Conservation (phyloP, 2,797 vertebrate genomes). For the Lycodopsis pacificus region DNA sequence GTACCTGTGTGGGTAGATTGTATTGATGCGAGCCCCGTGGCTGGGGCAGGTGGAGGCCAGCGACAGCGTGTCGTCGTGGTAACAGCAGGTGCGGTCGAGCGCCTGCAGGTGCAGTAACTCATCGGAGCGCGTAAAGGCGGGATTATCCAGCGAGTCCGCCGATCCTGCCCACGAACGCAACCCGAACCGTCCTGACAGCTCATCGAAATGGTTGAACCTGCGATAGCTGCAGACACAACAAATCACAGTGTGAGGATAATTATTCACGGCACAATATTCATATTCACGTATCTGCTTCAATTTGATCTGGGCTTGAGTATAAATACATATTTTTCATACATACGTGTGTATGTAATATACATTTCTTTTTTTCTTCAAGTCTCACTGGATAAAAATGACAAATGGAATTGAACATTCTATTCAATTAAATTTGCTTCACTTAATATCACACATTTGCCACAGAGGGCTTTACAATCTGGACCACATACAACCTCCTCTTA, state of each 20-base stretch:
- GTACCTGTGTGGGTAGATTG: slow-evolving; percentile 84
- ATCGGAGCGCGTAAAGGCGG: slow-evolving; percentile 89
- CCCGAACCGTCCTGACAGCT: slow-evolving; percentile 91
- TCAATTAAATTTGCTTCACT: too few relatives aligned
- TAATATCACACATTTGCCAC: neutral
- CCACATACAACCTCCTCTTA: neutral
- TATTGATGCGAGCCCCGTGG: slow-evolving; percentile 79
- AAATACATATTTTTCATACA: too few relatives aligned
- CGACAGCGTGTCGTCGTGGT: slow-evolving; percentile 81
- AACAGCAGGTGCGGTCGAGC: slow-evolving; percentile 87
- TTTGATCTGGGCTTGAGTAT: neutral
- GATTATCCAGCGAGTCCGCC: slow-evolving; percentile 90
- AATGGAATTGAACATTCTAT: neutral
- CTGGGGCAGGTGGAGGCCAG: slow-evolving; percentile 80
- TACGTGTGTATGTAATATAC: too few relatives aligned
- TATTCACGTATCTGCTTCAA: neutral
- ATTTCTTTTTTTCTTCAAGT: neutral
- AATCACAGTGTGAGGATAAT: neutral
- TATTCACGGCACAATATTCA: slow-evolving; percentile 2
- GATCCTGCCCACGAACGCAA: slow-evolving; percentile 86
- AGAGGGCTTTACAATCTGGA: neutral
- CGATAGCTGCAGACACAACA: slow-evolving; percentile 84
- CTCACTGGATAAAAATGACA: neutral
- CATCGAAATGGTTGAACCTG: slow-evolving; percentile 93
- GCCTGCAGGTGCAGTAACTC: slow-evolving; percentile 89